These are phyloP conservation scores for Himalopsyche japonica DNA, from an alignment of 2,888 invertebrate genomes.

Conservation along the genomic window DNA sequence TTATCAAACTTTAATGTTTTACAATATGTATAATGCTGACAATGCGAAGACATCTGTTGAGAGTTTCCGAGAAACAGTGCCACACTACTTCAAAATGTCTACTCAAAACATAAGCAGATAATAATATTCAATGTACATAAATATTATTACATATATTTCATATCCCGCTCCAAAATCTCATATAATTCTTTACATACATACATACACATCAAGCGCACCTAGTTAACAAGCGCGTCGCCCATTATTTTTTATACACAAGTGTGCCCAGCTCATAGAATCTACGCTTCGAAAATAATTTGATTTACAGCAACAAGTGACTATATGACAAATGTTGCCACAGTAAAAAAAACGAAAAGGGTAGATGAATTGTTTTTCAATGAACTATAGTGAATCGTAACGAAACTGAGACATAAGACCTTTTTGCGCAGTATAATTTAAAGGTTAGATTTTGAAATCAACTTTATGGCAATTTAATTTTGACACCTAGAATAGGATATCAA, in stretches of 20 bases:
- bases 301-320: neutral
- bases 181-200: conserved; percentile 25
- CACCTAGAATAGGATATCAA: too few species aligned
- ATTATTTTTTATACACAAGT: conserved; percentile 10
- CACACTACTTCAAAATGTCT: conserved; percentile 23
- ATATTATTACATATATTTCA: neutral
- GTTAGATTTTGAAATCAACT: too few species aligned
- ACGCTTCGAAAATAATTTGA: conserved; percentile 1
- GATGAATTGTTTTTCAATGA: too few species aligned
- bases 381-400: too few species aligned
- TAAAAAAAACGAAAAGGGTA: neutral
- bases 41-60: neutral
- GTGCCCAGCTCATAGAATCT: conserved; percentile 24
- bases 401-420: too few species aligned
- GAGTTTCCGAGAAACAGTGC: conserved; percentile 9
- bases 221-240: neutral
- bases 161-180: conserved; percentile 10
- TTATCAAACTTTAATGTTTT: too few species aligned
- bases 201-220: conserved; percentile 9
- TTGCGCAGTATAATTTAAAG: too few species aligned
- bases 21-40: too few species aligned
- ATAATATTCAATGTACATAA: conserved; percentile 11
- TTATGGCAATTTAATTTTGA: too few species aligned
- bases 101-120: conserved; percentile 25
- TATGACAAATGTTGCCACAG: neutral